Evolutionary conservation across 2,113 vertebrate species (phyloP), one percentile per base, ranked within the genome.

Genomic region (Rana temporaria): DNA sequence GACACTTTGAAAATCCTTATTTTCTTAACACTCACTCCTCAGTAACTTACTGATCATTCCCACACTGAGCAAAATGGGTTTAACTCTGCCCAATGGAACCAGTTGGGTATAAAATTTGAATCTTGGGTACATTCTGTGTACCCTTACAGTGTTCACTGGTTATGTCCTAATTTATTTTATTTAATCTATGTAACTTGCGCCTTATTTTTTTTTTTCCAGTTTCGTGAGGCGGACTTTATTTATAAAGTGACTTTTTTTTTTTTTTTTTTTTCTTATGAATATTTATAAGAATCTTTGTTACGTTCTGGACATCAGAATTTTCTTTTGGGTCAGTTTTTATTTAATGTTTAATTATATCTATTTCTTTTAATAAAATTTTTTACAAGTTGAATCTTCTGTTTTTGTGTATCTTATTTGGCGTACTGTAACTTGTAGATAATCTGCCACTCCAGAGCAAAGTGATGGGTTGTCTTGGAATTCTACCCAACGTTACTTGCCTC

Each of bases 121-220:
- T 83, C 20, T 60, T 22, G 72, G 81, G 81, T 83, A 76, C 64
- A 34, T 67, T 19, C 30, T 68, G 71, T 68, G 71, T 83, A 83
- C 62, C 70, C 3, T 34, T 64, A 48, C 79, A 83, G 81, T 83
- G 81, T 83, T 83, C 81, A 83, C 81, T 83, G 81, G 71, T 83
- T 55, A 74, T 83, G 81, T 83, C 62, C 81, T 83, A 83, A 83
- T 76, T 83, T 83, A 83, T 83, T 83, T 83, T 52, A 83, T 83
- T 83, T 83, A 83, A 83, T 76, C 71, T 76, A 59, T 81, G 59
- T 79, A 81, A 55, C n/a, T 68, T 34, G 1, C 55, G 80, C 60
- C 55, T 82, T n/a, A n/a, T 56, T 24, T n/a, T 60, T 60, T 55
- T 83, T 75, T 56, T 65, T 66, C 38, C 0, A 48, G 11, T 48